Conservation (phyloP, 2,797 vertebrate genomes). For the Eulemur coronatus region DNA sequence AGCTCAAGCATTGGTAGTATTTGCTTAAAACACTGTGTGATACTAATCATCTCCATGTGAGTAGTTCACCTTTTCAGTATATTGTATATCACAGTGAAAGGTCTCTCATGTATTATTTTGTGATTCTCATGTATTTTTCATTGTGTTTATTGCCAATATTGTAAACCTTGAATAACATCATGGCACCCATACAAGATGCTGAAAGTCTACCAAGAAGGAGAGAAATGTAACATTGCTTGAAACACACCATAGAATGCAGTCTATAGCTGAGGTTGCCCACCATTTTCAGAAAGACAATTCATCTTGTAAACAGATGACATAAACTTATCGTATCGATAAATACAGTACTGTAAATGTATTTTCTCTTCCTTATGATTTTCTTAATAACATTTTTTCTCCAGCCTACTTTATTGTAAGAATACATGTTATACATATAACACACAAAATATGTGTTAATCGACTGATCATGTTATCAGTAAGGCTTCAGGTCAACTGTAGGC, state of each 20-base stretch:
- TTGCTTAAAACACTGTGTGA: background rate
- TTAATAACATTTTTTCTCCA: background rate
- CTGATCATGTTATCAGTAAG: background rate
- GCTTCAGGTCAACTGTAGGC: background rate
- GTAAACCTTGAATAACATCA: background rate
- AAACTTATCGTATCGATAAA: background rate
- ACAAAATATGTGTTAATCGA: background rate
- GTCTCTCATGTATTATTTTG: background rate
- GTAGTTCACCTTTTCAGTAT: background rate
- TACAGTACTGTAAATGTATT: background rate
- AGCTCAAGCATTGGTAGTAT: background rate
- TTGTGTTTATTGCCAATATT: background rate
- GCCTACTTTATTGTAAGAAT: background rate
- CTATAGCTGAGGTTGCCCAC: background rate
- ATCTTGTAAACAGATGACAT: background rate
- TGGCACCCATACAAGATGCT: background rate
- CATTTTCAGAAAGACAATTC: background rate
- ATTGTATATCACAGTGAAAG: background rate
- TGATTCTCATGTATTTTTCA: background rate
- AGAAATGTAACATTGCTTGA: background rate
- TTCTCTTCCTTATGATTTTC: background rate
- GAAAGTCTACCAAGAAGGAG: background rate
- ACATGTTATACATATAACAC: background rate
- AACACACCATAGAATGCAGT: background rate
- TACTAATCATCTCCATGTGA: background rate